Base-by-base conservation (phyloP, 2,113 vertebrate species). In the Oenanthe oenanthe region DNA sequence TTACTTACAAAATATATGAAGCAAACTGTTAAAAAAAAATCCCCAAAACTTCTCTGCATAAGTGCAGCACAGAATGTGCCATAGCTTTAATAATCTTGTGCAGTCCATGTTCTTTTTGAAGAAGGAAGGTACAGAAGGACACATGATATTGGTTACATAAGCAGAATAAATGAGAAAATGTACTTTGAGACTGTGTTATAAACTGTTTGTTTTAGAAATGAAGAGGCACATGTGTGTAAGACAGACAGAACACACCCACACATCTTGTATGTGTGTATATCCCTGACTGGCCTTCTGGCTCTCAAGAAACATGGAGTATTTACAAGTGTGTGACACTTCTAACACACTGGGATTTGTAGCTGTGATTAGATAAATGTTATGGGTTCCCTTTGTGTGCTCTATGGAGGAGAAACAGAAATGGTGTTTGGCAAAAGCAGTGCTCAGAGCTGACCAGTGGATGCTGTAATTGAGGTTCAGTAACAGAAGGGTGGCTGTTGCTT, bases 201-300 rank as follows among this genome's bases (percentile, higher is more conserved):
- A 71, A 6, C 24, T 58, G 24, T 56, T 89, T 26, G 21, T 24
- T 78, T 75, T 24, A 67, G 65, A 82, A 76, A 28, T 56, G 18
- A 48, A 36, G 65, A 17, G 4, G 2, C 34, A 36, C 34, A 36
- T 1, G 0, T 48, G 14, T 56, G 9, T 51, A 29, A 63, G 34
- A 81, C 38, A n/a, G 34, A 81, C 38, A n/a, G 3, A n/a, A 47
- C 3, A 36, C 17, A 51, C 8, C 5, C 18, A 6, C 0, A 0
- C 24, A 7, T 31, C 48, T 43, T 72, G 2, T 32, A 8, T 12
- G 4, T 48, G 20, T 45, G 10, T 45, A 5, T 63, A 29, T 92
- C 36, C 8, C 28, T 47, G 71, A 9, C 2, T 0, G 3, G 8
- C 45, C 89, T 92, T 36, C 53, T 85, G 72, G 8, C 45, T 75